phyloP scores from a whole-genome alignment of 2,888 invertebrate genomes.

The Nymphalis urticae region DNA sequence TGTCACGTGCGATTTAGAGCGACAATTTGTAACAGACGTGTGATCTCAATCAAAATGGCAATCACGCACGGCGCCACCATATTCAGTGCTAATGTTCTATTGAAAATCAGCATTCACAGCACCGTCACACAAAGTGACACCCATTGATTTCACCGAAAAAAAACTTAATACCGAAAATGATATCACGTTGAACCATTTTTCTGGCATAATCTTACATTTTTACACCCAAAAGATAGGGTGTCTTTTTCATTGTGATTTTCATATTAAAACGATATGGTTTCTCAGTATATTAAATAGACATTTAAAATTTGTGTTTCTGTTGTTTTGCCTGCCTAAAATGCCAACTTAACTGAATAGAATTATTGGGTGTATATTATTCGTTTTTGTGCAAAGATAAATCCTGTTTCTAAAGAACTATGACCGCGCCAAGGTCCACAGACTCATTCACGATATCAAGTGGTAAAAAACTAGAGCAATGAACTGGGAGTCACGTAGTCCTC shows the following conservation, averaged over 20 bases:
- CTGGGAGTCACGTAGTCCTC: constrained; percentile 73
- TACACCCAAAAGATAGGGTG: not conserved
- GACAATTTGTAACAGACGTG: constrained; percentile 73
- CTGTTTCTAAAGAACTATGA: constrained; percentile 60
- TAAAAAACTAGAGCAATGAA: constrained; percentile 80
- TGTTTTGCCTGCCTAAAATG: not conserved
- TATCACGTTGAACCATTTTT: not conserved
- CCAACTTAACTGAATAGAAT: constrained; percentile 18
- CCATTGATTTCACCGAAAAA: constrained; percentile 57
- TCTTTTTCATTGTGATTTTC: not conserved
- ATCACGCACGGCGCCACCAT: constrained; percentile 71
- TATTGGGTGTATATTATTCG: constrained; percentile 26
- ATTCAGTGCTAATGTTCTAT: constrained; percentile 71
- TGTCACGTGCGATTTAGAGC: constrained; percentile 72
- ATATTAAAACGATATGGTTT: not conserved
- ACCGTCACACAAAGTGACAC: constrained; percentile 20
- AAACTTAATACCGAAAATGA: constrained; percentile 29
- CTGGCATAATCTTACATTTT: not conserved
- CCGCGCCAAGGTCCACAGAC: constrained; percentile 69
- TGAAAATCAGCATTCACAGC: constrained; percentile 63
- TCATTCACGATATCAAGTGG: constrained; percentile 76
- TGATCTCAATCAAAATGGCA: constrained; percentile 72
- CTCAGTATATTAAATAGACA: too few species aligned
- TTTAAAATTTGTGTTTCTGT: too few species aligned
- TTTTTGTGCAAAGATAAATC: constrained; percentile 53